Base-by-base conservation (phyloP, 2,113 vertebrate species). In the Callipepla squamata region DNA sequence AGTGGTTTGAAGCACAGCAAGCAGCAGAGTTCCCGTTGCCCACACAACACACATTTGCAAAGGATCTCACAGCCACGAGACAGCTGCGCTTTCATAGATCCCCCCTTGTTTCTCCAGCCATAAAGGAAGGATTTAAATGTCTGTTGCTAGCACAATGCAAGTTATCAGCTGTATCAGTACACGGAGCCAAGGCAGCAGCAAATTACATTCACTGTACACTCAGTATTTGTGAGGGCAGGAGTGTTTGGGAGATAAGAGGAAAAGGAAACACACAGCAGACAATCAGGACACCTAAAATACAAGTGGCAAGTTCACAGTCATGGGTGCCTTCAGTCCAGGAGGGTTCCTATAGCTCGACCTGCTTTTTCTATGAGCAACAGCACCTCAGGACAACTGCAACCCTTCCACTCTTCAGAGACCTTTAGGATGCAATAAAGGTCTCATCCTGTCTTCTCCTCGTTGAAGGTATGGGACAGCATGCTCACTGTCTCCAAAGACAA, bases 51-150 rank as follows among this genome's bases (percentile, higher is more conserved):
- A 42, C 50, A 20, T 63, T 85, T 81, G 70, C 80, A 91, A 95
- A 93, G 44, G 80, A 72, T 90, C 68, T 94, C 87, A 84, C 63
- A 90, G 36, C 21, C 85, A 80, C 76, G 78, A 62, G 85, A 76
- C 61, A 92, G 57, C 47, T 9, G 1, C 58, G 48, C 90, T 85
- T 81, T 91, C 82, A 55, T 48, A 83, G 42, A 67, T 22, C 19
- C 42, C 25, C 21, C 38, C 48, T 50, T 73, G 40, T 58, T 91
- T 42, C 59, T 77, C 50, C 40, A 87, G 40, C 45, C 55, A 48
- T 26, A 76, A 85, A 72, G 63, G 47, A 75, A 72, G 70, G 32
- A 79, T 55, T 79, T 69, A 92, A 95, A 69, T 34, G 45, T 48
- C 47, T 95, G 42, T 85, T 42, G 14, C 28, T 48, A 87, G 25